Base-by-base conservation (phyloP, 2,797 vertebrate species). In the Erpetoichthys calabaricus region DNA sequence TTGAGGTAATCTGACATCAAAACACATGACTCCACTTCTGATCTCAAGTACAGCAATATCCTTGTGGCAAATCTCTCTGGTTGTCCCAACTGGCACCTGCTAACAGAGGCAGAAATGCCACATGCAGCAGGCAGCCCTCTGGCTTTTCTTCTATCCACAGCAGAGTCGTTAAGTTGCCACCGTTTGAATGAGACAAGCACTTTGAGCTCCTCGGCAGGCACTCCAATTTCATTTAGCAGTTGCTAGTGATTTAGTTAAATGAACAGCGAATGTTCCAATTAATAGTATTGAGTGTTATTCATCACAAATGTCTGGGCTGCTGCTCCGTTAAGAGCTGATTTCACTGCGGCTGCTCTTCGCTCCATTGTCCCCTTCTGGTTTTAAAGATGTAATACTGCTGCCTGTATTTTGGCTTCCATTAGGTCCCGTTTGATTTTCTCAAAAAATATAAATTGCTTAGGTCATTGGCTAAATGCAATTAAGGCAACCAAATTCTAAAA, bases 211-310 rank as follows among this genome's bases (percentile, higher is more conserved):
- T 25, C 25, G 25, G 25, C 25, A 25, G 25, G 25, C 60, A 58
- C 80, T 85, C 81, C 79, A 80, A 80, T 88, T 87, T 85, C 82
- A 78, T 82, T 84, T 83, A 86, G 80, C 84, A 79, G 76, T 83
- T 81, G 25, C 73, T 74, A 80, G 78, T 87, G 87, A 89, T 88
- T 88, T 85, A 73, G 76, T 87, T 87, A 89, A 89, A 87, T 86
- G 86, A 91, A 86, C 86, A 87, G 85, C 75, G 79, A 88, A 86
- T 87, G 84, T 84, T 87, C 83, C 85, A 91, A 89, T 90, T 88
- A 91, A 89, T 88, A 84, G 82, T 86, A 89, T 86, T 86, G 85
- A 91, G 80, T 83, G 86, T 85, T 89, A 84, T 87, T 89, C 85
- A 88, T 90, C 89, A 87, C 76, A 78, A 82, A 78, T 89, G 88